These are phyloP conservation scores for Chrysochloris asiatica DNA, from an alignment of 2,113 vertebrate species.

Conservation along the genomic window DNA sequence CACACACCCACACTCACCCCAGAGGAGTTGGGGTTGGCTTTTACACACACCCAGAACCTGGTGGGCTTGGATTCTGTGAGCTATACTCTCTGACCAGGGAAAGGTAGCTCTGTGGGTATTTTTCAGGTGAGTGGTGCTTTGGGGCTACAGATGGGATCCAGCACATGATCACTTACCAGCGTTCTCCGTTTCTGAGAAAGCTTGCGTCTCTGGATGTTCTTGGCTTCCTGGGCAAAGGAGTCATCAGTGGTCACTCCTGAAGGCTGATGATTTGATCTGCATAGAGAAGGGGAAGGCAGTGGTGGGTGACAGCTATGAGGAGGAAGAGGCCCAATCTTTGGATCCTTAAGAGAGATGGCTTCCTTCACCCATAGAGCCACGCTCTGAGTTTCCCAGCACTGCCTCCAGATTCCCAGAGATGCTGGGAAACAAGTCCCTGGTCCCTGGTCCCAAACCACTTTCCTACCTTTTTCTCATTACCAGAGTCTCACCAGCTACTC, in stretches of 20 bases:
- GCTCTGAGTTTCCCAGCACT: background rate
- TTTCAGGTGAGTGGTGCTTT: constrained; percentile 16
- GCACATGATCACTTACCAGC: constrained; percentile 67
- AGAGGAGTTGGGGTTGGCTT: background rate
- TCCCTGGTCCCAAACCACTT: background rate
- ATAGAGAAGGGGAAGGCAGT: constrained; percentile 23
- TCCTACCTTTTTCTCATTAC: background rate
- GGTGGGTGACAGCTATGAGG: background rate
- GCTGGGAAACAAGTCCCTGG: background rate
- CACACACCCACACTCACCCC: too few relatives aligned
- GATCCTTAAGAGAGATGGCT: background rate
- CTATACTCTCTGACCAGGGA: background rate
- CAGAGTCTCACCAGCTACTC: constrained; percentile 20
- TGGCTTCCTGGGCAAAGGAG: background rate
- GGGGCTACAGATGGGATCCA: background rate
- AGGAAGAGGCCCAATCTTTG: background rate
- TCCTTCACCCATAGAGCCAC: background rate
- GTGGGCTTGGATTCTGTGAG: background rate
- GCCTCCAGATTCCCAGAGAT: constrained; percentile 11
- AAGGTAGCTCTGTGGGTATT: background rate
- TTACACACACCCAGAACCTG: background rate
- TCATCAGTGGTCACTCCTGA: background rate
- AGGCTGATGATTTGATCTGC: constrained; percentile 36
- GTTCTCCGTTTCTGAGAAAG: constrained; percentile 62
- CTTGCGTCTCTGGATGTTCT: background rate